These are phyloP conservation scores for Hydropsyche betteni DNA, from an alignment of 2,888 invertebrate species.

Conservation along the genomic window DNA sequence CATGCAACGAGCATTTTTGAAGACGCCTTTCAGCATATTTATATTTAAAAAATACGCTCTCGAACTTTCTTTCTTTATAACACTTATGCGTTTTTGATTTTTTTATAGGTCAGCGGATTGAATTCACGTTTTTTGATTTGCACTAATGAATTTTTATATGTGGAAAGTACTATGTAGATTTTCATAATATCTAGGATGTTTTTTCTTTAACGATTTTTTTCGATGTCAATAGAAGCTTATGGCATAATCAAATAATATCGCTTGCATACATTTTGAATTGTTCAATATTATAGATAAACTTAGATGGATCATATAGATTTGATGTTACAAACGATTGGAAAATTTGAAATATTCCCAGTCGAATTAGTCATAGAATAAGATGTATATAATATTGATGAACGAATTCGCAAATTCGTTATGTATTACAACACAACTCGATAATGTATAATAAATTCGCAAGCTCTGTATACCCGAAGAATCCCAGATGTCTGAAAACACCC, in stretches of 20 bases:
- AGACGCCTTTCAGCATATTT: too few relatives aligned
- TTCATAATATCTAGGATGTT: not conserved
- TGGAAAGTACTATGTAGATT: slow-evolving; percentile 1
- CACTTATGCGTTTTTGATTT: not conserved
- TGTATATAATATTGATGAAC: too few relatives aligned
- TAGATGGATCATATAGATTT: too few relatives aligned
- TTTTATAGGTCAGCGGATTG: not conserved
- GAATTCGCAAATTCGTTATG: too few relatives aligned
- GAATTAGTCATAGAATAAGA: too few relatives aligned
- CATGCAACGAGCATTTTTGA: slow-evolving; percentile 11
- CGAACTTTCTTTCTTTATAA: slow-evolving; percentile 13
- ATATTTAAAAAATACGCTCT: not conserved
- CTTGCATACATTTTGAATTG: not conserved
- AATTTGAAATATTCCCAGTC: too few relatives aligned
- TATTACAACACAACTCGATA: too few relatives aligned
- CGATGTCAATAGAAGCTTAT: slow-evolving; percentile 18
- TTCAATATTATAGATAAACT: too few relatives aligned
- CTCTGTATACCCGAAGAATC: too few relatives aligned
- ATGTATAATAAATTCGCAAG: too few relatives aligned
- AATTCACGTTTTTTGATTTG: not conserved
- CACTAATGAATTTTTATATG: not conserved
- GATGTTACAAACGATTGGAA: too few relatives aligned
- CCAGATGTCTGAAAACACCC: too few relatives aligned
- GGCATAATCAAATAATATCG: slow-evolving; percentile 4
- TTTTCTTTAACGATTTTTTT: not conserved